A percentile compares a stretch with the other conserved stretches of the same genome.
phyloP scores from a whole-genome alignment of 2,113 vertebrate species.

The Choloepus hoffmanni region DNA sequence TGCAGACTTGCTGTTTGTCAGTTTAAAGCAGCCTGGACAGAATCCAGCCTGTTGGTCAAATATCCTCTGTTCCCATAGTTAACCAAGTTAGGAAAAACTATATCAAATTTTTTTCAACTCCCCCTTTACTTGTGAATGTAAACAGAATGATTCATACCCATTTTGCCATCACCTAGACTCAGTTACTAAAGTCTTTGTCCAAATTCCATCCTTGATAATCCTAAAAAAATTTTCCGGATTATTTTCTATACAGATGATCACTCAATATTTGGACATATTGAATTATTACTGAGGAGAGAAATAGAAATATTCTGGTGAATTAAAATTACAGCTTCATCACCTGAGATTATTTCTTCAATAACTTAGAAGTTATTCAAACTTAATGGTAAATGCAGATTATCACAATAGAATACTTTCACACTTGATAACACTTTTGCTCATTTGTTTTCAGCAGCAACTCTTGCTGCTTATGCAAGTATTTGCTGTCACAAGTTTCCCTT shows the following conservation, averaged over 20 bases:
- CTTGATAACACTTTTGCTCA: neutral
- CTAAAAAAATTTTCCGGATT: neutral
- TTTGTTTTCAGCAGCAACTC: constrained; percentile 27
- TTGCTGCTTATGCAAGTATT: neutral
- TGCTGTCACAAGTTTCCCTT: neutral
- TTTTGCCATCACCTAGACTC: neutral
- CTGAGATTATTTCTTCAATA: neutral
- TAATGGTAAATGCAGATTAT: neutral
- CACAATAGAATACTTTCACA: neutral
- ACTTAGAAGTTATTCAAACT: neutral
- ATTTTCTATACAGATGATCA: neutral
- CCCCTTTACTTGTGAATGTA: neutral
- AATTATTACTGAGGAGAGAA: neutral
- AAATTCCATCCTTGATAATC: constrained; percentile 25
- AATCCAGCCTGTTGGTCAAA: neutral
- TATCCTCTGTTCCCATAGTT: neutral
- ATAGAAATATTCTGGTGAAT: neutral
- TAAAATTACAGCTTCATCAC: neutral
- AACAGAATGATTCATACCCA: neutral
- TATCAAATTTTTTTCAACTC: neutral
- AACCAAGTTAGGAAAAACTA: neutral
- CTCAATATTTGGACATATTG: neutral
- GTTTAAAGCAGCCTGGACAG: neutral
- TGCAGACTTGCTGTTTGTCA: neutral
- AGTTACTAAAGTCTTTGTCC: neutral